Percentiles rank a stretch among this genome's conserved stretches.
phyloP scores from a whole-genome alignment of 92 coral and sea anemone species.

The Palythoa grandis region DNA sequence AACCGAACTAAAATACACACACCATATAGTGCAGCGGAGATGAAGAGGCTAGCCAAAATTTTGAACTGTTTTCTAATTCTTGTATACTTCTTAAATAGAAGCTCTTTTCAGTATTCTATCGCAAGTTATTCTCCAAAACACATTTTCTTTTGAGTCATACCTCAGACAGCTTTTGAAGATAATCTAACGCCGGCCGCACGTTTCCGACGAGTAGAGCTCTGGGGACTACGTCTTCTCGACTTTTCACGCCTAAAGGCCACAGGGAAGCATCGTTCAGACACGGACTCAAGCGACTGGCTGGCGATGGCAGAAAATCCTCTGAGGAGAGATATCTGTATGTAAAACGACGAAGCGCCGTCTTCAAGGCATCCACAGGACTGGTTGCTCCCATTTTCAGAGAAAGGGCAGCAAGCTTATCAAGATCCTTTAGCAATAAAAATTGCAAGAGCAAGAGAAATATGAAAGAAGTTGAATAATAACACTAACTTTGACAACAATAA shows the following conservation, averaged over 20 bases:
- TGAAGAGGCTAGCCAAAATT: not conserved
- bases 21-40: no score
- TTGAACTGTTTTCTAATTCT: not conserved
- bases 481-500: not conserved
- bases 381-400: conserved; percentile 25
- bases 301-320: conserved; percentile 71
- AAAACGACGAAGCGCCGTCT: conserved; percentile 87
- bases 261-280: conserved; percentile 81
- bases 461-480: not conserved
- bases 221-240: conserved; percentile 24
- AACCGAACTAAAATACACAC: not conserved
- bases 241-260: conserved; percentile 76
- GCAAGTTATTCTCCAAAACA: not conserved
- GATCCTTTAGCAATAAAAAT: conserved; percentile 11
- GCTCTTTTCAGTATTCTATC: not conserved
- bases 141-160: conserved; percentile 22
- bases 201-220: conserved; percentile 46
- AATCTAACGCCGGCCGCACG: conserved; percentile 33
- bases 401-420: conserved; percentile 29
- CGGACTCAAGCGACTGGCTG: conserved; percentile 59
- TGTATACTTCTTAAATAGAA: no score
- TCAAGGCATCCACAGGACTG: conserved; percentile 51
- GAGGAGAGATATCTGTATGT: conserved; percentile 88
- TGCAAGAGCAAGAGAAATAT: not conserved
- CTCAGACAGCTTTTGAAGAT: conserved; percentile 47